A percentile compares a stretch with the other conserved stretches of the same genome.
Conservation (phyloP, 1,140 invertebrate species). For the Coenobita brevimanus region DNA sequence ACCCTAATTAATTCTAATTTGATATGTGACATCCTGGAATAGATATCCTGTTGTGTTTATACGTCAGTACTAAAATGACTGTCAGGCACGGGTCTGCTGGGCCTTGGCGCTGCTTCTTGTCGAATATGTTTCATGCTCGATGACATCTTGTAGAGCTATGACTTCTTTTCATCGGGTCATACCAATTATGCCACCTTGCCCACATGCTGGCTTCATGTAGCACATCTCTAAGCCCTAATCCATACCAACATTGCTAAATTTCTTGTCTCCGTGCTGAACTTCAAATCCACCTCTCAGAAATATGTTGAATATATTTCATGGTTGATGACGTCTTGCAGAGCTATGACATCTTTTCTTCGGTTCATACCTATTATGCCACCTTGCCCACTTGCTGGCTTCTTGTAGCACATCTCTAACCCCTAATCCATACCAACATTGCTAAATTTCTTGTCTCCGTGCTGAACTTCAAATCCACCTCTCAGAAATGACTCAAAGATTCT, state of each 20-base stretch:
- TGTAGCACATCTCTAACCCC: conserved; percentile 25
- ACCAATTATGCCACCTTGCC: conserved; percentile 13
- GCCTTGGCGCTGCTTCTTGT: no score
- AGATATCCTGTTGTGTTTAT: no score
- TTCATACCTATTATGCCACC: conserved; percentile 18
- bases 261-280: conserved; percentile 1
- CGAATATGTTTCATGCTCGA: conserved; percentile 4
- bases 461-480: conserved; percentile 21
- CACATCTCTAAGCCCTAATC: conserved; percentile 25
- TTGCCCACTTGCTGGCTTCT: conserved; percentile 7
- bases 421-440: conserved; percentile 27
- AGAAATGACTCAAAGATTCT: conserved; percentile 24
- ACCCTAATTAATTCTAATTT: no score
- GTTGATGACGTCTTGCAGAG: neutral
- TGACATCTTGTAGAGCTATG: neutral
- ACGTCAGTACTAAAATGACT: no score
- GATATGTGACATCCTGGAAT: no score
- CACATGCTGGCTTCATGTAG: conserved; percentile 15
- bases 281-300: conserved; percentile 22
- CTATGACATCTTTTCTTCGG: neutral
- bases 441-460: conserved; percentile 4
- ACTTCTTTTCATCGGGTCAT: neutral
- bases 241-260: conserved; percentile 28
- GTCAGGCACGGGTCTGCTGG: no score
- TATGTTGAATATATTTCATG: conserved; percentile 4